A percentile compares a stretch with the other conserved stretches of the same genome.
Conservation (phyloP, 1,140 invertebrate species). For the Euwallacea similis region DNA sequence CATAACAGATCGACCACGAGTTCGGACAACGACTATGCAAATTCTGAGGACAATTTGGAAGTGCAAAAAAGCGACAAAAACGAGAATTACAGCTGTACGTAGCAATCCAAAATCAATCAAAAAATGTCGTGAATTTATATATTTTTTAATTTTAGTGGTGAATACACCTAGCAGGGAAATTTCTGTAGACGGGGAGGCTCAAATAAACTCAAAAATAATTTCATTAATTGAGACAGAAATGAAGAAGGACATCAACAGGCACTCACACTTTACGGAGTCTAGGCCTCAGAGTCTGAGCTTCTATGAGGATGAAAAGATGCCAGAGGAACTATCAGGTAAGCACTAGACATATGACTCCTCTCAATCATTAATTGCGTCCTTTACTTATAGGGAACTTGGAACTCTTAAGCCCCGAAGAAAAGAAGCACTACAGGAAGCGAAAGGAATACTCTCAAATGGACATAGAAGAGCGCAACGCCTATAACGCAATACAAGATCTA, state of each 20-base stretch:
- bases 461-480: constrained; percentile 49
- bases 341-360: too few relatives aligned
- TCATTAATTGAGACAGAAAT: constrained; percentile 64
- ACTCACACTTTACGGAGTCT: constrained; percentile 52
- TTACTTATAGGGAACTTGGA: constrained; percentile 48
- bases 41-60: constrained; percentile 45
- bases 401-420: constrained; percentile 52
- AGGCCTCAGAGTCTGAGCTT: constrained; percentile 54
- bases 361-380: not conserved
- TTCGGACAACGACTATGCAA: constrained; percentile 43
- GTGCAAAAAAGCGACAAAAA: constrained; percentile 50
- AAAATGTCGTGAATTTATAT: not conserved
- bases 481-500: constrained; percentile 51
- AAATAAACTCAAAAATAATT: constrained; percentile 62
- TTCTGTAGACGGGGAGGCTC: constrained; percentile 60
- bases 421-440: constrained; percentile 48
- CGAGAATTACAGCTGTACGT: constrained; percentile 48
- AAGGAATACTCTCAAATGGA: constrained; percentile 50
- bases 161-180: constrained; percentile 52
- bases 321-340: constrained; percentile 51
- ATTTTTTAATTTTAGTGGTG: constrained; percentile 22
- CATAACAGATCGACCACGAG: constrained; percentile 45
- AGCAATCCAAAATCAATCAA: not conserved
- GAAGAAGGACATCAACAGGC: constrained; percentile 53
- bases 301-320: constrained; percentile 53